These are phyloP conservation scores for Frankliniella intonsa DNA, from an alignment of 2,888 invertebrate species.

Conservation along the genomic window DNA sequence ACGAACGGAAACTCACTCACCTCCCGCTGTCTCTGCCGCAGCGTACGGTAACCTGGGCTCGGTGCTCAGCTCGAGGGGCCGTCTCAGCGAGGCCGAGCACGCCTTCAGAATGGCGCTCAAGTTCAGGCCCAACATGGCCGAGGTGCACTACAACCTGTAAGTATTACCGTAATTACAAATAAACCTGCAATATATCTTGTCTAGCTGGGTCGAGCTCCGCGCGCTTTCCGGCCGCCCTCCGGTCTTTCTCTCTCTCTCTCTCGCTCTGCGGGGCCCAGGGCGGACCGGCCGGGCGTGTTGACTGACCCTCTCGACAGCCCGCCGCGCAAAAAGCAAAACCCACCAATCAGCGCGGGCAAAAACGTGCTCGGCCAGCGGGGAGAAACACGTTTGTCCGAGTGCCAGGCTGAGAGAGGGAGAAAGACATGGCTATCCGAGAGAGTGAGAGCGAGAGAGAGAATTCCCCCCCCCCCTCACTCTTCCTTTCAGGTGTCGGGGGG, in stretches of 20 bases:
- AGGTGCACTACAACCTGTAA: slow-evolving; percentile 84
- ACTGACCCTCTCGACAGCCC: background rate
- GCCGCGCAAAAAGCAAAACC: background rate
- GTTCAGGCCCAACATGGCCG: slow-evolving; percentile 94
- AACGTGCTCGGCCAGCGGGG: background rate
- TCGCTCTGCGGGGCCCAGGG: too few species aligned
- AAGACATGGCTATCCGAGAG: background rate
- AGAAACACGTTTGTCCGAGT: too few species aligned
- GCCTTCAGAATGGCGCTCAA: slow-evolving; percentile 85
- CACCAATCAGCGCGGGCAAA: background rate
- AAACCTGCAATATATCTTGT: too few species aligned
- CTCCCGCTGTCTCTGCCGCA: slow-evolving; percentile 49
- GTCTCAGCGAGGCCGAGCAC: slow-evolving; percentile 79
- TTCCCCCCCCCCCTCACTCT: background rate
- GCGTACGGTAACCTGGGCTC: slow-evolving; percentile 96
- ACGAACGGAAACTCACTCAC: too few species aligned
- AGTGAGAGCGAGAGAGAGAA: too few species aligned
- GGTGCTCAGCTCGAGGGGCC: slow-evolving; percentile 83
- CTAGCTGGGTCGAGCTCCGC: too few species aligned
- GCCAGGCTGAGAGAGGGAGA: background rate
- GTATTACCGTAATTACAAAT: slow-evolving; percentile 45
- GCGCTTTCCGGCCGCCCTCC: too few species aligned
- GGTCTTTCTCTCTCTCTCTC: too few species aligned
- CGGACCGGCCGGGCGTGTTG: too few species aligned
- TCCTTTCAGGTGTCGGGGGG: background rate